phyloP scores from a whole-genome alignment of 2,888 invertebrate genomes.

The Hipparchia sbordonii region DNA sequence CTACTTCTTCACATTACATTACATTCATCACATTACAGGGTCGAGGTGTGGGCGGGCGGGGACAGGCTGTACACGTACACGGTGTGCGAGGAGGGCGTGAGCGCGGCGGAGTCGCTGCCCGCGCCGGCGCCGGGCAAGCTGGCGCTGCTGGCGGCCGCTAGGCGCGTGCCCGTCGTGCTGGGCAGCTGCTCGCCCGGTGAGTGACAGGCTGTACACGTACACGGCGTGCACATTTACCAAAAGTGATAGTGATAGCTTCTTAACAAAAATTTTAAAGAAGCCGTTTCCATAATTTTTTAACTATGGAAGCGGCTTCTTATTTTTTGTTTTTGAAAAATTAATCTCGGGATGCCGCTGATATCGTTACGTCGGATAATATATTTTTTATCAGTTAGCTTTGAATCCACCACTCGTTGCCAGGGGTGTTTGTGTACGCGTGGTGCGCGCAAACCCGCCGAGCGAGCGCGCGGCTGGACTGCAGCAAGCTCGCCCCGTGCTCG shows the following conservation, averaged over 20 bases:
- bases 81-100: conserved; percentile 58
- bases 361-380: too few relatives aligned
- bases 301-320: too few relatives aligned
- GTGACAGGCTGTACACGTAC: conserved; percentile 90
- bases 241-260: too few relatives aligned
- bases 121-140: conserved; percentile 80
- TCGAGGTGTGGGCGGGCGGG: conserved; percentile 96
- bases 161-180: conserved; percentile 85
- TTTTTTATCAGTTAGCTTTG: neutral
- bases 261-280: too few relatives aligned
- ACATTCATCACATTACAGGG: too few relatives aligned
- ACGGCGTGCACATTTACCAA: conserved; percentile 51
- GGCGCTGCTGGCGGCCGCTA: conserved; percentile 86
- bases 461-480: conserved; percentile 93
- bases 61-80: conserved; percentile 91
- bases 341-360: too few relatives aligned
- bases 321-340: too few relatives aligned
- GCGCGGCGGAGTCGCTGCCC: conserved; percentile 85
- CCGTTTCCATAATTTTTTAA: too few relatives aligned
- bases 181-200: conserved; percentile 92
- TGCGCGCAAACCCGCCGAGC: conserved; percentile 86
- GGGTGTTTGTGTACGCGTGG: conserved; percentile 95
- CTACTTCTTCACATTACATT: too few relatives aligned
- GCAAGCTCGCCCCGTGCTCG: conserved; percentile 94
- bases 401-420: conserved; percentile 56